phyloP scores from a whole-genome alignment of 2,113 vertebrate genomes.

The Cisticola juncidis region DNA sequence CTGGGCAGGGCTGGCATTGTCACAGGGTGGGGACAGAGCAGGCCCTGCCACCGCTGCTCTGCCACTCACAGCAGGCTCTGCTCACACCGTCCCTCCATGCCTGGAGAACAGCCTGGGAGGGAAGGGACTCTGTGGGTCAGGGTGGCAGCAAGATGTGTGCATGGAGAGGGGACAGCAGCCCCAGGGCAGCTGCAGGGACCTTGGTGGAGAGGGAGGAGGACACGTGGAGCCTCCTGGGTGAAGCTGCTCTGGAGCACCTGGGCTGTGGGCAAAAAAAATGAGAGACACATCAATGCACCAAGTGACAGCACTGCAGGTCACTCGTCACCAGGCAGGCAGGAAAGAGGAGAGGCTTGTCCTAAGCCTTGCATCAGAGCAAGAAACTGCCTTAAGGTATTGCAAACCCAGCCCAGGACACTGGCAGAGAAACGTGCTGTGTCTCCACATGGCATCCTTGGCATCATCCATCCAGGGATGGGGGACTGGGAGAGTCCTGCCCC shows the following conservation, averaged over 20 bases:
- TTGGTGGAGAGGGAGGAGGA: neutral
- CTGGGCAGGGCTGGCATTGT: neutral
- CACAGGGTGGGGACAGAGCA: neutral
- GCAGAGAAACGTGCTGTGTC: fast-evolving
- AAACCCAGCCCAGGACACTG: neutral
- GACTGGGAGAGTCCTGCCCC: neutral
- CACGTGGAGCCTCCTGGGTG: neutral
- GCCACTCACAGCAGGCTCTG: neutral
- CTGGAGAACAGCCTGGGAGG: neutral
- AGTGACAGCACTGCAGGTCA: neutral
- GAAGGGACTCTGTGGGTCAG: fast-evolving
- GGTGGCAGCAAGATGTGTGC: neutral
- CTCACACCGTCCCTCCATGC: fast-evolving
- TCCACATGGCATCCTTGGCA: fast-evolving
- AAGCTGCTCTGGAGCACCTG: neutral
- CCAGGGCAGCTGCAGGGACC: neutral
- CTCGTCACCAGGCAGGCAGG: neutral
- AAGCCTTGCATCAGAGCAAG: neutral
- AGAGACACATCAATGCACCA: neutral
- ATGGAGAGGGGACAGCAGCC: neutral
- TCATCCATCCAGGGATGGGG: neutral
- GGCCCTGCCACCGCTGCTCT: no score
- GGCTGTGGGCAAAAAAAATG: neutral
- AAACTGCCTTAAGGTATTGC: neutral
- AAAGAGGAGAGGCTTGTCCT: neutral